A percentile compares a stretch with the other conserved stretches of the same genome.
These are phyloP conservation scores for Nibea coibor DNA, from an alignment of 2,113 vertebrate species.

Conservation along the genomic window DNA sequence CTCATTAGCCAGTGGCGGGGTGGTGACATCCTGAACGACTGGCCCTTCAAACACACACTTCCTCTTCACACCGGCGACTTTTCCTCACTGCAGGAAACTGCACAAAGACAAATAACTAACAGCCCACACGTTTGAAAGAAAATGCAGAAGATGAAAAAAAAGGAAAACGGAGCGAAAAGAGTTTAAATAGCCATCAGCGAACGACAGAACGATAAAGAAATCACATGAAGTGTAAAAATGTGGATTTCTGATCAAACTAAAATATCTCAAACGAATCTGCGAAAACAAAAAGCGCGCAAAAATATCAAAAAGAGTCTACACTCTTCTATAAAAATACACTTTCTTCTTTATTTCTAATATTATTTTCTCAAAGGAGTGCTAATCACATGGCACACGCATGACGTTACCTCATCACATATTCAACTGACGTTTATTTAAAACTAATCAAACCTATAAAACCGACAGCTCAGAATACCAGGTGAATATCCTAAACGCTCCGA, in stretches of 20 bases:
- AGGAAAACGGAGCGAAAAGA: background rate
- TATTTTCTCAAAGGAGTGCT: background rate
- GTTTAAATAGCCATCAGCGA: background rate
- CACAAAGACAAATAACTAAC: conserved; percentile 67
- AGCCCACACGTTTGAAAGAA: conserved; percentile 40
- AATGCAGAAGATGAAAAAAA: conserved; percentile 21
- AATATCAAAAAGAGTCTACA: background rate
- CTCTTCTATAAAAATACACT: background rate
- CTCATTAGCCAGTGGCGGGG: conserved; percentile 82
- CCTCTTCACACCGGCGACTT: conserved; percentile 80
- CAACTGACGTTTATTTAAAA: conserved; percentile 32
- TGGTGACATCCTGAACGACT: conserved; percentile 85
- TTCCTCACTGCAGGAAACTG: conserved; percentile 73
- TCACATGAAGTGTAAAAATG: too few relatives aligned
- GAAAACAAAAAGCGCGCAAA: background rate
- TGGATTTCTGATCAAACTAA: background rate
- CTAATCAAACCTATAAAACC: conserved; percentile 26
- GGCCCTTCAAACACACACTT: conserved; percentile 84
- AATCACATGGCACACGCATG: conserved; percentile 29
- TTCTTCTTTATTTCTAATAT: background rate
- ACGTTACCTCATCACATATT: conserved; percentile 3
- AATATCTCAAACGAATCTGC: background rate
- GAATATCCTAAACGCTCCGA: conserved; percentile 11
- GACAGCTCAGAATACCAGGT: conserved; percentile 6
- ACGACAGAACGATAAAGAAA: background rate